phyloP scores from a whole-genome alignment of 2,113 vertebrate genomes.

The Penelope pileata region DNA sequence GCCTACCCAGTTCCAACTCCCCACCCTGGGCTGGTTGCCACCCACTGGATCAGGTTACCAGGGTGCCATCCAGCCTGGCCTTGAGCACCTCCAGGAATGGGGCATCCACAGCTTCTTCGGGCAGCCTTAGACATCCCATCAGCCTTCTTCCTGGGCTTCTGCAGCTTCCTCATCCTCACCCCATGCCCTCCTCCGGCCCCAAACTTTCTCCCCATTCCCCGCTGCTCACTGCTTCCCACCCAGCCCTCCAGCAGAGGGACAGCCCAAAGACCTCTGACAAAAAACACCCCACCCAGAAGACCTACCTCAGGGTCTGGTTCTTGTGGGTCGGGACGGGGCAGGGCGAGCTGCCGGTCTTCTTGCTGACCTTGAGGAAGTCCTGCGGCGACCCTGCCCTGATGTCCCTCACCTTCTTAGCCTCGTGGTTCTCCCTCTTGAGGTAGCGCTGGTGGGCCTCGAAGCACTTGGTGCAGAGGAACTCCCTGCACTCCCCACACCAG shows the following conservation, averaged over 20 bases:
- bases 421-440: slow-evolving; percentile 49
- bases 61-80: too few species aligned
- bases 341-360: slow-evolving; percentile 31
- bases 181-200: background rate
- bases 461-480: slow-evolving; percentile 66
- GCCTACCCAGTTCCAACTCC: too few species aligned
- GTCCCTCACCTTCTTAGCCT: slow-evolving; percentile 24
- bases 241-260: background rate
- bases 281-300: background rate
- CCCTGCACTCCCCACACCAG: slow-evolving; percentile 69
- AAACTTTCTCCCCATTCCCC: background rate
- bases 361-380: slow-evolving; percentile 41
- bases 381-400: slow-evolving; percentile 18
- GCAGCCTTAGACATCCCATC: too few species aligned
- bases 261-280: background rate
- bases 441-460: slow-evolving; percentile 56
- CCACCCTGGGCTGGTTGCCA: too few species aligned
- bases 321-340: slow-evolving; percentile 54
- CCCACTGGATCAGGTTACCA: too few species aligned
- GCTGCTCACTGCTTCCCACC: background rate
- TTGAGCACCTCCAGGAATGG: too few species aligned
- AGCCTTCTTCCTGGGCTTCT: background rate
- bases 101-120: too few species aligned
- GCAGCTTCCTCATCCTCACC: background rate
- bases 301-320: background rate